These are phyloP conservation scores for Symphodus melops DNA, from an alignment of 2,113 vertebrate species.

Conservation along the genomic window DNA sequence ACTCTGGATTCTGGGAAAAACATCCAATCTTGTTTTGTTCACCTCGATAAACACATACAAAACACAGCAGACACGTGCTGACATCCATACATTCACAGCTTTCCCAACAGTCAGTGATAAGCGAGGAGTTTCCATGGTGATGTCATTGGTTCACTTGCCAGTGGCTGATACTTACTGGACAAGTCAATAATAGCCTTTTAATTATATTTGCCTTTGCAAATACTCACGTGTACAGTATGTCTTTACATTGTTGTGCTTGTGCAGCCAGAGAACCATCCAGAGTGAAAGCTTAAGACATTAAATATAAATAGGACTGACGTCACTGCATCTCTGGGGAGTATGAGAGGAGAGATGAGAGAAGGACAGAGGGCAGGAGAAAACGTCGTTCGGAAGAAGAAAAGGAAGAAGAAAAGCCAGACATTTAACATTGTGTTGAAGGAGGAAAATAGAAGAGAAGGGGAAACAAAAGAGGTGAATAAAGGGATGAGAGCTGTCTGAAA, in stretches of 20 bases:
- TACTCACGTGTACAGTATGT: neutral
- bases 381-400: conserved; percentile 4
- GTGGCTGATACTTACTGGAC: conserved; percentile 38
- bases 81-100: neutral
- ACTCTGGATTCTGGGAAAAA: neutral
- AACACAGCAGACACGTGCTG: conserved; percentile 5
- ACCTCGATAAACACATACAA: conserved; percentile 4
- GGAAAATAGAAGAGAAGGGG: neutral
- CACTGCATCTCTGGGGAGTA: conserved; percentile 57
- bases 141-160: conserved; percentile 43
- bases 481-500: neutral
- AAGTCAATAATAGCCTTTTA: conserved; percentile 54
- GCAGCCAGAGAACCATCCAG: conserved; percentile 38
- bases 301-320: conserved; percentile 77
- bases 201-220: conserved; percentile 13
- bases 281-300: conserved; percentile 57
- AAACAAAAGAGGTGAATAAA: neutral
- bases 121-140: conserved; percentile 71
- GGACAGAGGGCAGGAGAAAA: conserved; percentile 11
- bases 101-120: conserved; percentile 25
- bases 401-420: neutral
- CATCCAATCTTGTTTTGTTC: too few relatives aligned
- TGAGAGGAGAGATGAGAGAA: conserved; percentile 10
- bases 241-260: neutral
- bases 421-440: neutral